Evolutionary conservation across 2,113 vertebrate genomes (phyloP).

Genomic region (Deroptyus accipitrinus): DNA sequence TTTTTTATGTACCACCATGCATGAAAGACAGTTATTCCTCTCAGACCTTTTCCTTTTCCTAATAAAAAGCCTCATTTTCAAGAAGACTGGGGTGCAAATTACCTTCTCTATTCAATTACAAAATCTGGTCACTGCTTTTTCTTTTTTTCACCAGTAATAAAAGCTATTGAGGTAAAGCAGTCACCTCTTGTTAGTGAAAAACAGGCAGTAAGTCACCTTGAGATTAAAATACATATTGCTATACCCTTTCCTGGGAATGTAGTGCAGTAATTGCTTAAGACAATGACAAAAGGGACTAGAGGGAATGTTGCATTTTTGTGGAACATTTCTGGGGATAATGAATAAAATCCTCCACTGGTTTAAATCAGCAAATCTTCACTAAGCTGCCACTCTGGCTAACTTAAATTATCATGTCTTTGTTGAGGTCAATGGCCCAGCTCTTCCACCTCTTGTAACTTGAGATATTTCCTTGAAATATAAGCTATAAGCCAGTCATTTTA

Average conservation of each 20-base stretch:
- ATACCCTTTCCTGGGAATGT: neutral
- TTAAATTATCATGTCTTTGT: neutral
- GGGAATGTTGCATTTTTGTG: neutral
- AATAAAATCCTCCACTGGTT: neutral
- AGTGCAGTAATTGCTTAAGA: conserved; percentile 16
- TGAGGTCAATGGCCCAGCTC: neutral
- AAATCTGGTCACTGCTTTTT: neutral
- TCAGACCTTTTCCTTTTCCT: conserved; percentile 25
- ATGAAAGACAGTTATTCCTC: conserved; percentile 22
- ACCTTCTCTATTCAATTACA: conserved; percentile 33
- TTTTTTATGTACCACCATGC: neutral
- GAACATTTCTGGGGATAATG: neutral
- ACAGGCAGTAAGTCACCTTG: conserved; percentile 56
- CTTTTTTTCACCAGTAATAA: conserved; percentile 24
- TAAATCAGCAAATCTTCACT: neutral
- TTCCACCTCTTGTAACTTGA: neutral
- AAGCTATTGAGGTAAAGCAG: conserved; percentile 45
- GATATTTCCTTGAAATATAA: neutral
- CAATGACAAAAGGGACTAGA: neutral
- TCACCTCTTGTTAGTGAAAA: neutral
- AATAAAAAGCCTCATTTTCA: conserved; percentile 42
- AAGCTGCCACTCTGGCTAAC: neutral
- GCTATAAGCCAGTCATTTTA: neutral
- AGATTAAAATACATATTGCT: conserved; percentile 32
- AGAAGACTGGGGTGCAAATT: conserved; percentile 39